Base-by-base conservation (phyloP, 2,113 vertebrate genomes). In the Hiodon tergisus region DNA sequence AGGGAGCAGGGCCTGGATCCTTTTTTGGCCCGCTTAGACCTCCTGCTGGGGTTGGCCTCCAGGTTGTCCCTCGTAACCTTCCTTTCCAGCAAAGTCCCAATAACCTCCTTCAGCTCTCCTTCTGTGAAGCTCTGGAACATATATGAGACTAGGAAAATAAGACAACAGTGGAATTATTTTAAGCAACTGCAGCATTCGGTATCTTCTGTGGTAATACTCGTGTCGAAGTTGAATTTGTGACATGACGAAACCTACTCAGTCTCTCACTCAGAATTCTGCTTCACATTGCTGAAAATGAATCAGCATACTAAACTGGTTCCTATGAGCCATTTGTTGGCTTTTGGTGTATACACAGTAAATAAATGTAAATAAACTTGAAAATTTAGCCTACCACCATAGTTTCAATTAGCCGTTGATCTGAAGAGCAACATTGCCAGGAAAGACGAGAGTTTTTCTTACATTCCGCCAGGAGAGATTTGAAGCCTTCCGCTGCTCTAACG, bases 81-180 rank as follows among this genome's bases (percentile, higher is more conserved):
- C 74, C 84, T 85, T 73, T 93, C 88, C 16, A 94, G 85, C 81
- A 95, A 81, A 0, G 90, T 92, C 58, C 84, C 87, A 0, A 96
- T 86, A 78, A 97, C 90, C 74, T 93, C 93, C 67, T 87, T 91
- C 31, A 97, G 84, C 78, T 99, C 96, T 11, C 94, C 92, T 52
- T 97, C 94, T 0, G 96, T 96, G 89, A 96, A 97, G 86, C 94
- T 96, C 89, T 97, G 94, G 79, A 99, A 87, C 86, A 98, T 87
- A 66, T 88, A 85, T 47, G 93, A 91, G 83, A 98, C 96, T 99
- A 67, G 1, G 78, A 65, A 9, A 53, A 71, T 81, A 51, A 78
- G 17, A 54, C 71, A 60, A n/a, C 1, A 55, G 11, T 75, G 66
- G 69, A 54, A 13, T 71, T 14, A 14, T 13, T 4, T 71, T 3